Evolutionary conservation across 2,888 invertebrate species (phyloP), one percentile per base, ranked within the genome.

Genomic region (Caenorhabditis sp.): DNA sequence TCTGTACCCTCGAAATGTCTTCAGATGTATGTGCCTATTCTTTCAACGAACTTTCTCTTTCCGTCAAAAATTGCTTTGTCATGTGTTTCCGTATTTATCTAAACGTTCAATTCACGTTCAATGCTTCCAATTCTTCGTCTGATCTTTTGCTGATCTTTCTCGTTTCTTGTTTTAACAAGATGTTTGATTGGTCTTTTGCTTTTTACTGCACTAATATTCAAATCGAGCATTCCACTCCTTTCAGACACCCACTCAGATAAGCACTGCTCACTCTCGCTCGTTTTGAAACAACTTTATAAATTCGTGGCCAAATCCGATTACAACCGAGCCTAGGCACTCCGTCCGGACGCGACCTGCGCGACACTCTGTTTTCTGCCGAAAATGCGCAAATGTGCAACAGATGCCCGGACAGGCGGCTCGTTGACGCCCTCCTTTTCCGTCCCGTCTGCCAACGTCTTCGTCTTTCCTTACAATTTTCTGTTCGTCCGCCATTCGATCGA

Each of bases 321-420:
- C 59, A 68, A 22, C 50, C 17, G 52, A 50, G 37, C 30, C n/a
- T 20, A 35, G 9, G 35, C 11, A 9, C 35, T 13, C 24, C 15
- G 15, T 41, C 15, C 8, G 22, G 22, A 22, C 17, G n/a, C 13
- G 8, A 37, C n/a, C 56, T 43, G 50, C 35, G 35, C 59, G 50
- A 52, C 46, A 30, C 50, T 27, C 45, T 17, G 11, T 43, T 37
- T 20, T 39, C 24, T 27, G 35, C 52, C 15, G 22, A 32, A 52
- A 70, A 41, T 15, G 50, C 41, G 58, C 70, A 59, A 59, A 50
- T 59, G 70, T 70, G 70, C 59, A 70, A 70, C 70, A 59, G 70
- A 70, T 70, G 70, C 59, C 45, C 52, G 53, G 48, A 43, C 32
- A 56, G 68, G 41, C 53, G 70, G 68, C 68, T 68, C 58, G 59